These are phyloP conservation scores for Phalacrocorax carbo DNA, from an alignment of 2,113 vertebrate species.

Conservation along the genomic window DNA sequence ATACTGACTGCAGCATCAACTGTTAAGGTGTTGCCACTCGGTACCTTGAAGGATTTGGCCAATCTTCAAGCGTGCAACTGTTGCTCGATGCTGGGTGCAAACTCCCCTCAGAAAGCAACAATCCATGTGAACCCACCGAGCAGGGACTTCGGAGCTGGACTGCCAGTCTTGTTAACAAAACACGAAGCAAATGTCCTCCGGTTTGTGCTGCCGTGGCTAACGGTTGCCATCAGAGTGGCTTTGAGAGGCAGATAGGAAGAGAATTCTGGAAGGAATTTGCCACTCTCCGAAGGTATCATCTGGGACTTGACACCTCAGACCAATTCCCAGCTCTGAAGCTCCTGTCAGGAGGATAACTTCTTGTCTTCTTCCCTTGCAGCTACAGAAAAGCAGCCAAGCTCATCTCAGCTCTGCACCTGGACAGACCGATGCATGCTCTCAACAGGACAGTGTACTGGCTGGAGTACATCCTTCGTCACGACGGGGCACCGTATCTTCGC, in stretches of 20 bases:
- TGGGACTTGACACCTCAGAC: not conserved
- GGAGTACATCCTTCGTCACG: conserved; percentile 61
- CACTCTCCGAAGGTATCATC: not conserved
- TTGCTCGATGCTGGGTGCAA: not conserved
- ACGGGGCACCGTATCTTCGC: conserved; percentile 55
- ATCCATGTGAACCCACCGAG: not conserved
- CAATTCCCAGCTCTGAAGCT: not conserved
- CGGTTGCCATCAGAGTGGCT: accelerated
- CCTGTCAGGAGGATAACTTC: not conserved
- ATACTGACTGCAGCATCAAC: not conserved
- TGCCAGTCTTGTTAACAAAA: not conserved
- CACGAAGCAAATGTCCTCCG: not conserved
- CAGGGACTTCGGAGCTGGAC: not conserved
- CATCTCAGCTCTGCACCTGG: conserved; percentile 60
- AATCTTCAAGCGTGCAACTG: not conserved
- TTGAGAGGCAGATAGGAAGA: not conserved
- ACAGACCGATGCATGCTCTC: conserved; percentile 60
- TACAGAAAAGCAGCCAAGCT: conserved; percentile 58
- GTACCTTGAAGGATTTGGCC: not conserved
- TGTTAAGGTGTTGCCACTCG: not conserved
- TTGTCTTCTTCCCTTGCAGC: conserved; percentile 21
- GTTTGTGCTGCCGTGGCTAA: not conserved
- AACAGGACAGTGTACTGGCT: conserved; percentile 71
- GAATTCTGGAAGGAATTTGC: not conserved
- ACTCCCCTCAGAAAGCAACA: not conserved